These are phyloP conservation scores for Pollenia amentaria DNA, from an alignment of 2,888 invertebrate species.

Conservation along the genomic window DNA sequence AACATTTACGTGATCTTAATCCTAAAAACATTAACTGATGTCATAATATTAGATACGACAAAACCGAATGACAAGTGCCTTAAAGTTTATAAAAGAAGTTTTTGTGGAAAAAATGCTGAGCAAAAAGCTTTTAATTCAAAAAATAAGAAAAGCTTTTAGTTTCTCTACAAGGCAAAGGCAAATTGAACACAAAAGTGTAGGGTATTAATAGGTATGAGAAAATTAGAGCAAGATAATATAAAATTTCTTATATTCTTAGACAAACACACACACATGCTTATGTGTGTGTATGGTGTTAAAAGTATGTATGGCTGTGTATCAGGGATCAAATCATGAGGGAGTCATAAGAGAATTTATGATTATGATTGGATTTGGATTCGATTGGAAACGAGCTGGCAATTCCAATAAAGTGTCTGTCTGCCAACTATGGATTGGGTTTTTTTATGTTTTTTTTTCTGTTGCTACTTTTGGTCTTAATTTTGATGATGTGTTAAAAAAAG, in stretches of 20 bases:
- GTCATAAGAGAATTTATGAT: conserved; percentile 60
- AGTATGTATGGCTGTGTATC: background rate
- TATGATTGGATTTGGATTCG: conserved; percentile 61
- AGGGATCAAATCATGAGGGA: conserved; percentile 56
- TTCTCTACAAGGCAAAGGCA: too few species aligned
- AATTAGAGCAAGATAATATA: too few species aligned
- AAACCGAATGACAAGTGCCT: too few species aligned
- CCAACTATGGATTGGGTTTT: background rate
- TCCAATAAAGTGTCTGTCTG: conserved; percentile 44
- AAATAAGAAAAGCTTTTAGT: too few species aligned
- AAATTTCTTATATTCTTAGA: too few species aligned
- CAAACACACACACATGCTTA: too few species aligned
- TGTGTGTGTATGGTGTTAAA: background rate
- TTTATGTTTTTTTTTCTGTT: conserved; percentile 8
- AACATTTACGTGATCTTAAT: conserved; percentile 51
- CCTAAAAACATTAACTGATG: background rate
- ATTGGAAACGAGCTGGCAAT: conserved; percentile 60
- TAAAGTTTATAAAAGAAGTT: too few species aligned
- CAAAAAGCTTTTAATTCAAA: too few species aligned
- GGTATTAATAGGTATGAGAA: too few species aligned
- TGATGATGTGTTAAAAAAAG: conserved; percentile 48
- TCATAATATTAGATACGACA: background rate
- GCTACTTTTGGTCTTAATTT: conserved; percentile 28
- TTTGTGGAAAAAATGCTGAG: too few species aligned
- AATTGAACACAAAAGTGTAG: too few species aligned